Evolutionary conservation across 2,797 vertebrate genomes (phyloP), one percentile per base, ranked within the genome.

Genomic region (Pampus argenteus): DNA sequence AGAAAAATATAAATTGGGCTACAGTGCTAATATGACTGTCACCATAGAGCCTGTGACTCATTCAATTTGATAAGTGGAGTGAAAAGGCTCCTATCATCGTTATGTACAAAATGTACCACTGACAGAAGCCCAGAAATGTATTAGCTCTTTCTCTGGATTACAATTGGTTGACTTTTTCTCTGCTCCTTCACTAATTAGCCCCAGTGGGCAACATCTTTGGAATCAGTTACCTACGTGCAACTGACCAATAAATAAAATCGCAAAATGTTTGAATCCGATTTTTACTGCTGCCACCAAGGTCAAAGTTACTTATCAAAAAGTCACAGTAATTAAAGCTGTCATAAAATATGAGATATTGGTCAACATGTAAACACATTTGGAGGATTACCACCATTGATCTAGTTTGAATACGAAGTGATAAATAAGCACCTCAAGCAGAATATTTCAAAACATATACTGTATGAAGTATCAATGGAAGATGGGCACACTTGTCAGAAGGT

Each of bases 31-130:
- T 83, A 51, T 76, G 36, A 64, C 57, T 58, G 79, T 77, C 75
- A 76, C 74, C 64, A 63, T 56, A 44, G 44, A 64, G 66, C 56
- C 73, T 62, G 44, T 76, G 66, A 82, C 60, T 88, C 63, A 65
- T 84, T 87, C 59, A 58, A 66, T 86, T 83, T 77, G 40, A 77
- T 48, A 84, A 76, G 47, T 75, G 29, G 59, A 71, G 76, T 52
- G 65, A 82, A 83, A 86, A 84, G 20, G 23, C 70, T 83, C 58
- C 49, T 63, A 50, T 85, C 66, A 61, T 69, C 23, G 14, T 74
- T 66, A 63, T 51, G 66, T 28, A 61, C 18, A 66, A 45, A 76
- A 67, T 57, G 45, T 45, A 22, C 13, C 18, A 28, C 55, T 66
- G 62, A 81, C 68, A 63, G 58, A 77, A 54, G n/a, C 40, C 6